These are phyloP conservation scores for Hydrolagus colliei DNA, from an alignment of 2,797 vertebrate genomes.

Conservation along the genomic window DNA sequence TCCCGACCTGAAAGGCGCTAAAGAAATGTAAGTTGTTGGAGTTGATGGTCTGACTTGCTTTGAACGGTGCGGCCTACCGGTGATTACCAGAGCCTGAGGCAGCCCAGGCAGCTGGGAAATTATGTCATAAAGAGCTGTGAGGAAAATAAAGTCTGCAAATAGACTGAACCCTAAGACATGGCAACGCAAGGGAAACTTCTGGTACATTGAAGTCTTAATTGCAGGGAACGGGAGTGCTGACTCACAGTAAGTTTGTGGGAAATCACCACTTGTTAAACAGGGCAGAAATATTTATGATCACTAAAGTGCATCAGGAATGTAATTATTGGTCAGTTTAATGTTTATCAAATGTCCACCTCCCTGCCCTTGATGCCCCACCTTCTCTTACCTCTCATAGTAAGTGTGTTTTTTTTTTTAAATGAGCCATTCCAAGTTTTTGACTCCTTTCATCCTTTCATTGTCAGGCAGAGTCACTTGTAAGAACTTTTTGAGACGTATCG, in stretches of 20 bases:
- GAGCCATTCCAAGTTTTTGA: too few species aligned
- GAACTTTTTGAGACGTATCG: too few species aligned
- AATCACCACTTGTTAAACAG: neutral
- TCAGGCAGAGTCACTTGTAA: too few species aligned
- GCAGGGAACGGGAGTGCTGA: slow-evolving; percentile 13
- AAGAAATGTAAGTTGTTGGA: too few species aligned
- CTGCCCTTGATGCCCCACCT: neutral
- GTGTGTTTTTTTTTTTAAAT: too few species aligned
- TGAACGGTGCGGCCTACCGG: too few species aligned
- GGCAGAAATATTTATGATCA: neutral
- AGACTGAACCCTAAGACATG: neutral
- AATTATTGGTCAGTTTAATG: slow-evolving; percentile 2
- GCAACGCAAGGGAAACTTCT: slow-evolving; percentile 3
- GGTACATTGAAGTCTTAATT: neutral
- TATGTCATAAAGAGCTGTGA: neutral
- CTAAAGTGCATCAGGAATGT: neutral
- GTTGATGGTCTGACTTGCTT: too few species aligned
- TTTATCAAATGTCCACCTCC: neutral
- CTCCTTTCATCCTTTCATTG: too few species aligned
- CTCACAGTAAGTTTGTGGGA: neutral
- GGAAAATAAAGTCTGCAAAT: slow-evolving; percentile 9
- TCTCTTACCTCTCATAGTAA: too few species aligned
- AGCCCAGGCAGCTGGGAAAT: neutral
- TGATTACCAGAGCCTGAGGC: neutral
- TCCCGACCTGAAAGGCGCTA: too few species aligned